Evolutionary conservation across 2,797 vertebrate species (phyloP), one percentile per base, ranked within the genome.

Genomic region (Sebastes wilsoni): DNA sequence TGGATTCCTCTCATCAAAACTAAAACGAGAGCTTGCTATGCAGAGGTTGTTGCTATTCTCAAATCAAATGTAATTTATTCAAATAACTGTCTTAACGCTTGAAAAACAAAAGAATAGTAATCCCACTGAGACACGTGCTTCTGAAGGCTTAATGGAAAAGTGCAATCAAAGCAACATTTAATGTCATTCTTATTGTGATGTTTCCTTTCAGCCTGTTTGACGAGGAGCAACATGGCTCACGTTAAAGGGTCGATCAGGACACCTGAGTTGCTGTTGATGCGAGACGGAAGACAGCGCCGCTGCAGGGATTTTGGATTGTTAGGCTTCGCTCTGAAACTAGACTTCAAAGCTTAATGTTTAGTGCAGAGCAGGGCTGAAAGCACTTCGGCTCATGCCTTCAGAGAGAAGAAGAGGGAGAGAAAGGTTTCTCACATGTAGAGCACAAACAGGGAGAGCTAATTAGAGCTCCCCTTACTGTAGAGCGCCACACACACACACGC

Each of bases 271-370:
- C 60, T 52, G 36, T 18, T 52, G 71, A 52, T 52, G 61, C 0
- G 10, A 74, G 68, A 30, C 8, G 8, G 52, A 36, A 18, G 25
- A 75, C 8, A 9, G 23, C 0, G 5, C 32, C 1, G 30, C 66
- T 60, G 71, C 66, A 2, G 62, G 75, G 61, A 34, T 70, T 79
- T 72, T 6, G 58, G 71, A 66, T 54, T 76, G 36, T 74, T 60
- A 5, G 69, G 46, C 61, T 80, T 46, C 27, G 8, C 65, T 72
- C 22, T 62, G 14, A 80, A 70, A 77, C 32, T 8, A 32, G 14
- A 84, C 77, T 77, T 90, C 77, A 87, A 86, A 88, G 88, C 66
- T 20, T 1, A 0, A 4, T 61, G 71, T 85, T 88, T 36, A 46
- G 67, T 3, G 9, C 27, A 2, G 12, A 0, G 46, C 55, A 18